Percentiles rank a stretch among this genome's conserved stretches.
These are phyloP conservation scores for Xestia rhomboidea DNA, from an alignment of 2,888 invertebrate genomes.

Conservation along the genomic window DNA sequence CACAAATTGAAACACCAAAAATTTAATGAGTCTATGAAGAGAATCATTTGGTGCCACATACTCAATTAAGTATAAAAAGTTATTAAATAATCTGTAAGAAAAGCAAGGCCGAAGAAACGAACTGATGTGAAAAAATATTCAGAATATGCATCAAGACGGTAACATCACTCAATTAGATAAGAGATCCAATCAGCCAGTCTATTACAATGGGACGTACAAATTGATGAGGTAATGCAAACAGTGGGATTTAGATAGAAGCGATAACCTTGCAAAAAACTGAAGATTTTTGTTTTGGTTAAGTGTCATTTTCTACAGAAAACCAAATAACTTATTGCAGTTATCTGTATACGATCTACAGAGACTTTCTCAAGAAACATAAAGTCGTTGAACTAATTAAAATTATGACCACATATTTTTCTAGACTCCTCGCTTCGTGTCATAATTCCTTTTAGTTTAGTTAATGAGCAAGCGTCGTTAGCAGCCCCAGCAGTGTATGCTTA, in stretches of 20 bases:
- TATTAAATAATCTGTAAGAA: not conserved
- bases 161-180: constrained; percentile 52
- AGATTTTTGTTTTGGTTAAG: too few relatives aligned
- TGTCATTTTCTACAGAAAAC: constrained; percentile 8
- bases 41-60: not conserved
- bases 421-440: constrained; percentile 1
- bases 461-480: constrained; percentile 44
- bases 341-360: constrained; percentile 26
- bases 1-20: not conserved
- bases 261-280: constrained; percentile 15
- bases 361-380: constrained; percentile 41
- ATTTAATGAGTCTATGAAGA: not conserved
- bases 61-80: not conserved
- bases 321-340: constrained; percentile 11
- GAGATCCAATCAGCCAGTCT: constrained; percentile 40
- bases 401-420: constrained; percentile 18
- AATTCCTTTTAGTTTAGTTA: constrained; percentile 33
- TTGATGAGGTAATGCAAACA: constrained; percentile 19
- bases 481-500: constrained; percentile 14
- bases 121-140: not conserved
- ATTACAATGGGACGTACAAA: constrained; percentile 30
- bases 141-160: constrained; percentile 32
- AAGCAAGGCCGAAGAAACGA: constrained; percentile 9
- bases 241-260: constrained; percentile 20
- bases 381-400: constrained; percentile 41